Base-by-base conservation (phyloP, 1,140 invertebrate genomes). In the Aphidius gifuensis region DNA sequence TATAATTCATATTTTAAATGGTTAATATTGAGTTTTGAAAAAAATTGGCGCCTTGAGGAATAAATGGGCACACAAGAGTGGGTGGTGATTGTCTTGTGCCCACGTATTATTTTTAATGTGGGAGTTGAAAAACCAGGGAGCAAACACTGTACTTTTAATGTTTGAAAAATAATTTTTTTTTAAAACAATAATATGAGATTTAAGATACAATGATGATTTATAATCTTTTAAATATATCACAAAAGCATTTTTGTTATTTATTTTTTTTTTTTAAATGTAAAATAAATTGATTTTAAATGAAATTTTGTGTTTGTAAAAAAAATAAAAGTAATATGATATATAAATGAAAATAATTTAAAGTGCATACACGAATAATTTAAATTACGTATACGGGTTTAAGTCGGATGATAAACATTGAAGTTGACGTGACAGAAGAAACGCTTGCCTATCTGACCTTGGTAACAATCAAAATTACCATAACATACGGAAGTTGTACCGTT, bases 81-180 rank as follows among this genome's bases (percentile, higher is more conserved):
- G 74, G 75, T 76, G 75, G 70, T 71, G 73, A 79, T 80, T 77
- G 76, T 80, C 73, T 74, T 64, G 64, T 60, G 68, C 75, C 75
- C 76, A 78, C 78, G 75, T 69, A 58, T 63, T 32, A 32, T 32
- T 32, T 64, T 53, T 58, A 43, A 67, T 65, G 74, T 77, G 73
- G 76, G 75, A 70, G 74, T 68, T 55, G 64, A 61, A 67, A 64
- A 70, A 68, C 64, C 66, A 48, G 51, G 46, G 56, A 51, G 55
- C 54, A 47, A 21, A 47, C 53, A 43, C 43, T 40, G 44, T 46
- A 56, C 55, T 54, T 61, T 51, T 16, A 43, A 6, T 40, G 8
- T 39, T 53, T 39, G 4, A 53, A 40, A 40, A 9, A 38, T 5
- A 32, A 40, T 9, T 39, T 9, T 9, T 54, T 54, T 55, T 21